Evolutionary conservation across 1,140 invertebrate species (phyloP), one percentile per base, ranked within the genome.

Genomic region (Coboldia fuscipes): DNA sequence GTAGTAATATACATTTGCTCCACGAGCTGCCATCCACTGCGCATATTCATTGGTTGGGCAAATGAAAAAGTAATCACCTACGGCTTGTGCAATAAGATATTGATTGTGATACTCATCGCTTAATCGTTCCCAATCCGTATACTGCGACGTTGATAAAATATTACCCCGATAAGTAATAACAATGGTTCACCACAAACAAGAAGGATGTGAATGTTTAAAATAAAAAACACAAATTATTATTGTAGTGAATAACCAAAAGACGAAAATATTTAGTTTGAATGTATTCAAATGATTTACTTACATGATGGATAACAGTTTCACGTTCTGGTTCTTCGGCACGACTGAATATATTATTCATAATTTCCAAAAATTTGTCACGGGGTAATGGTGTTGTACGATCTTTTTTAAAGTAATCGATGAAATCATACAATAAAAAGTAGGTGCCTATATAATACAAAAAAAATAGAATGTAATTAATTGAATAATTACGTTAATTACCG

Each of bases 31-130:
- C 40, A 85, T 77, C 8, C 75, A 60, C 56, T 86, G 70, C 5
- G 85, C 84, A 46, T 90, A 88, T 39, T 81, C 71, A 46, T 89
- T 86, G 14, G 84, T 82, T 7, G 82, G 81, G 56, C 89, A 94
- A 12, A 89, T 79, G 57, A 94, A 93, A 60, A 85, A 88, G 47
- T 85, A 86, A 60, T 94, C 88, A 3, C 82, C 84, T 0, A 90
- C 83, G 1, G 88, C 73, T 41, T 85, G 79, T 13, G 78, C 80
- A 19, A 92, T 70, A 61, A 79, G 75, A 50, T 79, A 75, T 46
- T 84, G 74, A 46, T 89, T 84, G 43, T 77, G 56, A 44, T 70
- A 78, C 4, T 72, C 72, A 44, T 92, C 75, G 20, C 75, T 73
- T 5, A 78, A 66, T 34, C 81, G 68, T 41, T 83, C 75, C 85